Percentiles rank a stretch among this genome's conserved stretches.
Evolutionary conservation across 2,113 vertebrate genomes (phyloP).

Genomic region (Argyrosomus japonicus): DNA sequence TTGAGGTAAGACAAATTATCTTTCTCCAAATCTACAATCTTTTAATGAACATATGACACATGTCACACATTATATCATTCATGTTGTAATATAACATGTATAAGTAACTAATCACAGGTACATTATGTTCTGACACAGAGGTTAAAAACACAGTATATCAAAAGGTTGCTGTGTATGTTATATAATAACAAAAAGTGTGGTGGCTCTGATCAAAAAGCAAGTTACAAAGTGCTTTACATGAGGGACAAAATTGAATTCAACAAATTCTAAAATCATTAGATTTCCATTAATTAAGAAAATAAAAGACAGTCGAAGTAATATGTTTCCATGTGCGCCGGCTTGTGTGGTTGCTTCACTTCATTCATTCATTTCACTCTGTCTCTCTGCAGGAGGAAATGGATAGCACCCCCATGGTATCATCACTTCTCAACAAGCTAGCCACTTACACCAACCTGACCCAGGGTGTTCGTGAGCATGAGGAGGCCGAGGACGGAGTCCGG

Average conservation of each 20-base stretch:
- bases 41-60: too few relatives aligned
- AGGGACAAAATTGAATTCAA: background rate
- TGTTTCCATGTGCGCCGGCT: too few relatives aligned
- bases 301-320: background rate
- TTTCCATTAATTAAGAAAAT: background rate
- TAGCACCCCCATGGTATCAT: slow-evolving; percentile 96
- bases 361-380: background rate
- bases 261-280: background rate
- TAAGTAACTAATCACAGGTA: background rate
- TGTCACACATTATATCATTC: too few relatives aligned
- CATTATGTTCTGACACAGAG: background rate
- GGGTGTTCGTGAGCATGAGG: slow-evolving; percentile 94
- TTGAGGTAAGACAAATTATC: slow-evolving; percentile 87
- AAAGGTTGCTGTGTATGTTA: background rate
- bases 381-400: slow-evolving; percentile 93
- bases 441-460: slow-evolving; percentile 97
- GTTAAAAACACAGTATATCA: background rate
- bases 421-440: slow-evolving; percentile 95
- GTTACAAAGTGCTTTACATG: background rate
- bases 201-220: background rate
- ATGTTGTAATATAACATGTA: background rate
- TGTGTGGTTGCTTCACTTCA: background rate
- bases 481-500: slow-evolving; percentile 88
- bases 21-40: background rate
- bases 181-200: background rate